phyloP scores from a whole-genome alignment of 2,888 invertebrate genomes.

The Erebia epiphron region DNA sequence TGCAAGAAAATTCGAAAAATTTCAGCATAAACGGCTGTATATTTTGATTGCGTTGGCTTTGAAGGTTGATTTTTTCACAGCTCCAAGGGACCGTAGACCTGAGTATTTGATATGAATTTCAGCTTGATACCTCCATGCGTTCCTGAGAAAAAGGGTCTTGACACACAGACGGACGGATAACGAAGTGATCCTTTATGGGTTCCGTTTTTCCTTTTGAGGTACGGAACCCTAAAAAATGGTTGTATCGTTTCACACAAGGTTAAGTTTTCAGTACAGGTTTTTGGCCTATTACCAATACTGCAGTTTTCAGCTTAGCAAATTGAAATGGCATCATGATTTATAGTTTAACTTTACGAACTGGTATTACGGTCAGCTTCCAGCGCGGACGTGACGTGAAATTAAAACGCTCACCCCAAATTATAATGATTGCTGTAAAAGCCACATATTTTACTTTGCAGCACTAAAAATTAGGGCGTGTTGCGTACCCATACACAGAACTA shows the following conservation, averaged over 20 bases:
- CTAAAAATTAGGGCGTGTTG: slow-evolving; percentile 1
- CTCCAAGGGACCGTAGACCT: too few species aligned
- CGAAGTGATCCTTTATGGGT: too few species aligned
- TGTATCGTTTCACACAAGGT: slow-evolving; percentile 77
- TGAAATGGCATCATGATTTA: slow-evolving; percentile 80
- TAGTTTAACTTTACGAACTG: slow-evolving; percentile 70
- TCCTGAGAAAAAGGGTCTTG: too few species aligned
- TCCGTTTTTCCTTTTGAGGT: too few species aligned
- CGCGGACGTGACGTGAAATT: slow-evolving; percentile 70
- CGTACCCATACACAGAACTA: background rate
- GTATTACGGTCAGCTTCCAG: slow-evolving; percentile 69
- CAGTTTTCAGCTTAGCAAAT: slow-evolving; percentile 72
- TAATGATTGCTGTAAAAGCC: slow-evolving; percentile 13
- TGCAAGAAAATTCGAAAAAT: too few species aligned
- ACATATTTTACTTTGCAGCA: slow-evolving; percentile 10
- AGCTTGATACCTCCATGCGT: too few species aligned
- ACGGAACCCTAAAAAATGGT: too few species aligned
- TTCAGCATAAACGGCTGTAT: too few species aligned
- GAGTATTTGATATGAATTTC: too few species aligned
- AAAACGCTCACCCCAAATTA: slow-evolving; percentile 44
- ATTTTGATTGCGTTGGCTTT: too few species aligned
- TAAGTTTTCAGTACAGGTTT: slow-evolving; percentile 61
- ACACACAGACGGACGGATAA: too few species aligned
- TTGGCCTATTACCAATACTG: slow-evolving; percentile 60
- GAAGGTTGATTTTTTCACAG: too few species aligned